These are phyloP conservation scores for Cantharis flavilabris DNA, from an alignment of 2,888 invertebrate species.

Conservation along the genomic window DNA sequence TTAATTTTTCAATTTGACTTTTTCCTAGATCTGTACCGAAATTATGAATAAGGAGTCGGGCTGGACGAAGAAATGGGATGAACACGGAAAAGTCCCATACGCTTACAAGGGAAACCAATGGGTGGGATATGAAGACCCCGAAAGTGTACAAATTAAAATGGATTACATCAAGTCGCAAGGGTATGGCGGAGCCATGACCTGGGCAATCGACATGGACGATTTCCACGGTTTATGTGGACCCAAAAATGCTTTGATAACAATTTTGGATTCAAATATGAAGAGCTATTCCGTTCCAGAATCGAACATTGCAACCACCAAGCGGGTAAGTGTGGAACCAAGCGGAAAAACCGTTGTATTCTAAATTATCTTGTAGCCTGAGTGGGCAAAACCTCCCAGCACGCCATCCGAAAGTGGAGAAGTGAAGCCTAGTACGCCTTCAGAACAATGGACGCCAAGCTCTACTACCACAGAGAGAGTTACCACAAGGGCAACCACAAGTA, in stretches of 20 bases:
- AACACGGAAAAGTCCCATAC: conserved; percentile 80
- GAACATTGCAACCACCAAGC: conserved; percentile 66
- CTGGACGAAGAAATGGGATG: conserved; percentile 87
- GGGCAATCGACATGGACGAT: conserved; percentile 94
- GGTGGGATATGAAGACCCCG: conserved; percentile 87
- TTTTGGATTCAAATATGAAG: conserved; percentile 74
- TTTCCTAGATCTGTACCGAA: conserved; percentile 74
- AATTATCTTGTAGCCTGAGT: conserved; percentile 68
- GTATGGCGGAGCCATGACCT: conserved; percentile 87
- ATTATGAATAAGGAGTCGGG: conserved; percentile 69
- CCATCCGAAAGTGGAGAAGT: conserved; percentile 51
- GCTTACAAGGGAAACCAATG: conserved; percentile 85
- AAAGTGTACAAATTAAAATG: conserved; percentile 87
- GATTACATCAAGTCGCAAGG: conserved; percentile 83
- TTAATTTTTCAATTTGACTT: conserved; percentile 9
- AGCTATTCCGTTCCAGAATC: conserved; percentile 71
- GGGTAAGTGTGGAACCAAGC: conserved; percentile 59
- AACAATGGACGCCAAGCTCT: conserved; percentile 41
- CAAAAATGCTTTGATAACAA: conserved; percentile 73
- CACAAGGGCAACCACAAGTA: conserved; percentile 31
- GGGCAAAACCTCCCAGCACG: conserved; percentile 80
- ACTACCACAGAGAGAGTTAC: conserved; percentile 16
- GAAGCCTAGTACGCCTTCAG: conserved; percentile 40
- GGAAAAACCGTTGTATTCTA: background rate
- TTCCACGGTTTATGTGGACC: conserved; percentile 82